These are phyloP conservation scores for Entosphenus tridentatus DNA, from an alignment of 2,113 vertebrate species.

Conservation along the genomic window DNA sequence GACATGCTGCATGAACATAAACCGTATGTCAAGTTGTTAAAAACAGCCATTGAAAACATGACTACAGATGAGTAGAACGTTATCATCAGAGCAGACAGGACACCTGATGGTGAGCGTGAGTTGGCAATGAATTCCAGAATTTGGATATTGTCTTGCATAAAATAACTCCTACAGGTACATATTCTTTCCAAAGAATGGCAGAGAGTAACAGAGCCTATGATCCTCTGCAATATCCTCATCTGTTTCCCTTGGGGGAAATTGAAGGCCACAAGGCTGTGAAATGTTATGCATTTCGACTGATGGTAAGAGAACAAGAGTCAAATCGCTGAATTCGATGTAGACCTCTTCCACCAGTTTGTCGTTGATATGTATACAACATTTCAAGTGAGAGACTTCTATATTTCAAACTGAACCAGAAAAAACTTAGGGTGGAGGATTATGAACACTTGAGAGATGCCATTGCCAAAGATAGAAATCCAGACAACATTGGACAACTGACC, in stretches of 20 bases:
- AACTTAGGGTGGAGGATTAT: no score
- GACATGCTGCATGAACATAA: slow-evolving; percentile 1
- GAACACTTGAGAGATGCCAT: no score
- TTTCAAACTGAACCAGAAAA: no score
- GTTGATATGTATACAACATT: no score
- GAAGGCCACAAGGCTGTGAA: not conserved
- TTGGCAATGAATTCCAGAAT: not conserved
- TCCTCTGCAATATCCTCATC: not conserved
- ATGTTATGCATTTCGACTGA: not conserved
- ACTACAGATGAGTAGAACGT: not conserved
- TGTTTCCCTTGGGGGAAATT: not conserved
- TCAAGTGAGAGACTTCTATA: no score
- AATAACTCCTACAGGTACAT: not conserved
- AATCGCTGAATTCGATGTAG: no score
- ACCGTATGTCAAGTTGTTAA: not conserved
- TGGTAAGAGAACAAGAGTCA: not conserved
- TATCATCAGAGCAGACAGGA: not conserved
- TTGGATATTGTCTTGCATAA: not conserved
- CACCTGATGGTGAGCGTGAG: not conserved
- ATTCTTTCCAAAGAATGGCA: not conserved
- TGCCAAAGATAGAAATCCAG: no score
- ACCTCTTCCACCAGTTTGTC: no score
- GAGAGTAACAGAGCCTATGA: not conserved
- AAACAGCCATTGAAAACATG: not conserved
- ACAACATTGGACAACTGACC: not conserved